phyloP scores from a whole-genome alignment of 2,888 invertebrate species.

The Cataglyphis livida region DNA sequence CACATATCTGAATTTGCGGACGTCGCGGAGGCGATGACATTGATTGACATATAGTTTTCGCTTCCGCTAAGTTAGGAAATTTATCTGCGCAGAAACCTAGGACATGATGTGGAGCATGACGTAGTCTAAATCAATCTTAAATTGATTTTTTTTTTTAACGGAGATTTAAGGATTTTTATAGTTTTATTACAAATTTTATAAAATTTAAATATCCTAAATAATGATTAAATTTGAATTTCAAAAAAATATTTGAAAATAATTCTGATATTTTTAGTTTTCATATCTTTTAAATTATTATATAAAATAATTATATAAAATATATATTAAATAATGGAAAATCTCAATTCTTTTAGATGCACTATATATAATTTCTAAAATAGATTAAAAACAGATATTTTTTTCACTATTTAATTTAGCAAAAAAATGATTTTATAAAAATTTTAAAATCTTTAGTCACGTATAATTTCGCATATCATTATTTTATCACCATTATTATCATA shows the following conservation, averaged over 20 bases:
- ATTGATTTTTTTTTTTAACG: slow-evolving; percentile 8
- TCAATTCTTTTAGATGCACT: not conserved
- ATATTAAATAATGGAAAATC: not conserved
- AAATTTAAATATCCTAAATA: slow-evolving; percentile 4
- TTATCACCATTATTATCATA: not conserved
- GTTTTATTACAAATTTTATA: not conserved
- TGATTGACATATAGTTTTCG: slow-evolving; percentile 72
- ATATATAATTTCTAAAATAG: not conserved
- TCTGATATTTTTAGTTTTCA: not conserved
- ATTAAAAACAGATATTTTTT: not conserved
- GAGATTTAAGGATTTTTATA: not conserved
- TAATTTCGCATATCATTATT: not conserved
- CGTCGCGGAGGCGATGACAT: slow-evolving; percentile 60
- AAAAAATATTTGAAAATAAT: not conserved
- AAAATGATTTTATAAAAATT: not conserved
- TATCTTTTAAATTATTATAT: not conserved
- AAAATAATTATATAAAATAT: not conserved
- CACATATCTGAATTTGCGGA: slow-evolving; percentile 55
- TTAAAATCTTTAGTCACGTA: not conserved
- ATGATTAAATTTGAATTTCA: not conserved
- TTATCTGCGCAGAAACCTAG: slow-evolving; percentile 17
- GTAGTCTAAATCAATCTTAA: not conserved
- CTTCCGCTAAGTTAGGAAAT: slow-evolving; percentile 63
- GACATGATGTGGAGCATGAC: not conserved
- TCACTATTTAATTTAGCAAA: not conserved